These are phyloP conservation scores for Phyllostomus hastatus DNA, from an alignment of 2,113 vertebrate species.

Conservation along the genomic window DNA sequence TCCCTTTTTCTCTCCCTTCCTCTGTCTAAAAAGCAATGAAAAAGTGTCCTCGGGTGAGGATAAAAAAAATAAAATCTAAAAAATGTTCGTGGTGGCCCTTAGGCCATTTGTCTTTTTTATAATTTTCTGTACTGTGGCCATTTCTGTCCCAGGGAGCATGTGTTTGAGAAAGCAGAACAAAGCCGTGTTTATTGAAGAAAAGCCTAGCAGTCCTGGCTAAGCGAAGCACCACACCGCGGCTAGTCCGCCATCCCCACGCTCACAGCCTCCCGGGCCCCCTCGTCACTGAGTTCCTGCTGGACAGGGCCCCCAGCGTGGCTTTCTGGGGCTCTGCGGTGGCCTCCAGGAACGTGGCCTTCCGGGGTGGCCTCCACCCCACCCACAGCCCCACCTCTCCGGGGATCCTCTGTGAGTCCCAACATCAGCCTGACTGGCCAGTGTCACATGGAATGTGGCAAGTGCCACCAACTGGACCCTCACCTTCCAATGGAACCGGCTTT, in stretches of 20 bases:
- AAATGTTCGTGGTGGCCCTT: background rate
- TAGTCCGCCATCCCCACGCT: background rate
- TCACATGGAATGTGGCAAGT: background rate
- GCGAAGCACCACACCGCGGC: fast-evolving
- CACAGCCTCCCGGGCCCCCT: background rate
- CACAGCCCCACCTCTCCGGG: background rate
- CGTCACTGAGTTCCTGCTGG: background rate
- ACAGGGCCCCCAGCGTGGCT: background rate
- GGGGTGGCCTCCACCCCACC: background rate
- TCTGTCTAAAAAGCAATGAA: too few relatives aligned
- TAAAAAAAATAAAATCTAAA: too few relatives aligned
- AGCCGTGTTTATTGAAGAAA: background rate
- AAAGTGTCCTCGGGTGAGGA: too few relatives aligned
- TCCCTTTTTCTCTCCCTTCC: too few relatives aligned
- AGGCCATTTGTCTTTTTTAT: background rate
- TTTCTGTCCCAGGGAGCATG: background rate
- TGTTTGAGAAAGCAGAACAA: background rate
- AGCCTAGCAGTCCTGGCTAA: background rate
- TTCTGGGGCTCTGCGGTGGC: background rate
- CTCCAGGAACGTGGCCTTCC: background rate
- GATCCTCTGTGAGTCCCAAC: background rate
- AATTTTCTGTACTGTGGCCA: background rate
- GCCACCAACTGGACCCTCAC: fast-evolving
- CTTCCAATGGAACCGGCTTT: background rate
- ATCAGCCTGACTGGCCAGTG: background rate